These are phyloP conservation scores for Zygaena filipendulae DNA, from an alignment of 2,888 invertebrate species.

Conservation along the genomic window DNA sequence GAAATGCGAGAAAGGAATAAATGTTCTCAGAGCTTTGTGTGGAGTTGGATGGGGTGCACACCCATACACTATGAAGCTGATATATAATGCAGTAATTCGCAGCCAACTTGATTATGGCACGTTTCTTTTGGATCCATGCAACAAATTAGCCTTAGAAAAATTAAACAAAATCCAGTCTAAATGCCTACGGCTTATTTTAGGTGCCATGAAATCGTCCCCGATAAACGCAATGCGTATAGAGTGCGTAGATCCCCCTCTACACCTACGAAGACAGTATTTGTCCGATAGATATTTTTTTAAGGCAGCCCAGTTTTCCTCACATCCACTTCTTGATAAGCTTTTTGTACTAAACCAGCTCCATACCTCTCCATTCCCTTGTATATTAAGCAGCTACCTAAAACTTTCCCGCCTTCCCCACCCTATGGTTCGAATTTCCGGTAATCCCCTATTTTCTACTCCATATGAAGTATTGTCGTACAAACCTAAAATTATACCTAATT, in stretches of 20 bases:
- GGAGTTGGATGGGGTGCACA: conserved; percentile 18
- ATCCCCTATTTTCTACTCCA: background rate
- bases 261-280: conserved; percentile 3
- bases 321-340: background rate
- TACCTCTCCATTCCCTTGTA: too few species aligned
- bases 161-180: conserved; percentile 16
- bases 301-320: background rate
- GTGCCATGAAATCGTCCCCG: too few species aligned
- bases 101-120: conserved; percentile 19
- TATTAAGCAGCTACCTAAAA: too few species aligned
- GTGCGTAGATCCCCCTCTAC: conserved; percentile 1
- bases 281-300: background rate
- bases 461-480: background rate
- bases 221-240: conserved; percentile 15
- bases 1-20: conserved; percentile 12
- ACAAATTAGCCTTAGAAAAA: conserved; percentile 7
- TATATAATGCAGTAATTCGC: conserved; percentile 16
- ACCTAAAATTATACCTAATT: background rate
- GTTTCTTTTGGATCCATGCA: conserved; percentile 16
- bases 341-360: too few species aligned
- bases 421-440: background rate
- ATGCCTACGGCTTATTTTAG: conserved; percentile 15
- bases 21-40: conserved; percentile 9
- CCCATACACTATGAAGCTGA: conserved; percentile 12
- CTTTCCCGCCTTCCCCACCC: background rate